Evolutionary conservation across 2,888 invertebrate species (phyloP).

Genomic region (Drosophila lutescens): DNA sequence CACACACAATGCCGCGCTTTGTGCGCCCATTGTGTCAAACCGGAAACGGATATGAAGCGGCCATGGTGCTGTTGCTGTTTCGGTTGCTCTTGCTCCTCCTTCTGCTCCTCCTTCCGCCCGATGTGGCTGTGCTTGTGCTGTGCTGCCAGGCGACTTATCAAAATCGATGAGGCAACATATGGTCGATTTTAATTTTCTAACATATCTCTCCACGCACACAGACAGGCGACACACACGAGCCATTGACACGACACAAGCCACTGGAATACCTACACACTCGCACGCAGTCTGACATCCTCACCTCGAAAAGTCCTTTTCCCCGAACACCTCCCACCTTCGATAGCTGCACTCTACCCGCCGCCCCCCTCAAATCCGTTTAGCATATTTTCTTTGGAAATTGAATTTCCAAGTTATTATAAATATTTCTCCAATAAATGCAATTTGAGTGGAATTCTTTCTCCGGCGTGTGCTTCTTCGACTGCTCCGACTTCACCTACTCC

Average conservation of each 20-base stretch:
- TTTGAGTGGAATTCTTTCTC: constrained; percentile 65
- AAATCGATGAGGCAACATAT: constrained; percentile 80
- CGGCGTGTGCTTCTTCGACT: neutral
- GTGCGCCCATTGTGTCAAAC: constrained; percentile 69
- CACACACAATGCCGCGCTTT: constrained; percentile 25
- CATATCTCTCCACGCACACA: constrained; percentile 39
- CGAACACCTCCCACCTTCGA: neutral
- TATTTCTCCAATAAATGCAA: constrained; percentile 72
- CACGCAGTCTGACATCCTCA: constrained; percentile 16
- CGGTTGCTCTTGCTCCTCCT: constrained; percentile 12
- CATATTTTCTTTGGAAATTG: constrained; percentile 79
- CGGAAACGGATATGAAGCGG: constrained; percentile 79
- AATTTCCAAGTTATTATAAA: constrained; percentile 78
- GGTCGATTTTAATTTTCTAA: constrained; percentile 76
- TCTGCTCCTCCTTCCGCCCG: constrained; percentile 6
- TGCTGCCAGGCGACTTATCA: constrained; percentile 67
- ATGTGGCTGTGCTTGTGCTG: constrained; percentile 24
- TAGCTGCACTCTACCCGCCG: constrained; percentile 19
- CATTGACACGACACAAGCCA: constrained; percentile 42
- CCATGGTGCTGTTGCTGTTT: constrained; percentile 44
- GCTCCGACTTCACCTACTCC: constrained; percentile 7
- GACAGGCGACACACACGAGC: constrained; percentile 32
- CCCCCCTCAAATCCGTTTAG: constrained; percentile 65
- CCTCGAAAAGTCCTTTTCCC: constrained; percentile 9
- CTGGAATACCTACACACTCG: constrained; percentile 8